phyloP scores from a whole-genome alignment of 2,888 invertebrate species.

The Orthonevra nobilis region DNA sequence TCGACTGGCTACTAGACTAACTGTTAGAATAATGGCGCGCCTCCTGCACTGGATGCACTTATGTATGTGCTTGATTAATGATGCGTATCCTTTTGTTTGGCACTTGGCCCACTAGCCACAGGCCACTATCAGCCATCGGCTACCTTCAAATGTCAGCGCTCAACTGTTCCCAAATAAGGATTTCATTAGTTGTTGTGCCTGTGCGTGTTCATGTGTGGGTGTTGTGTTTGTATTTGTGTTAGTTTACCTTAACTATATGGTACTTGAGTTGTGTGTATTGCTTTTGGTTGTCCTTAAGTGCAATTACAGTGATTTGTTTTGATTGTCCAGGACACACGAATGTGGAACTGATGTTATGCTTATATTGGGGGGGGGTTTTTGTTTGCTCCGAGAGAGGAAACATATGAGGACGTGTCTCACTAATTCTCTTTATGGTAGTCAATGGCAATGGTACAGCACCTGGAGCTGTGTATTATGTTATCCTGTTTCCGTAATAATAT shows the following conservation, averaged over 20 bases:
- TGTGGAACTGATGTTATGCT: slow-evolving; percentile 2
- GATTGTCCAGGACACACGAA: slow-evolving; percentile 41
- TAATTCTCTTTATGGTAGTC: slow-evolving; percentile 67
- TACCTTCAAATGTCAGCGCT: too few species aligned
- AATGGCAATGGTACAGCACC: slow-evolving; percentile 54
- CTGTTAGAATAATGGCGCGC: slow-evolving; percentile 31
- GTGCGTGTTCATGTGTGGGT: not conserved
- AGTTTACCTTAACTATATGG: not conserved
- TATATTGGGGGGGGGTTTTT: slow-evolving; percentile 20
- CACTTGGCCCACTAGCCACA: slow-evolving; percentile 18
- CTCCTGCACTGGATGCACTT: slow-evolving; percentile 56
- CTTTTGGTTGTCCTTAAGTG: slow-evolving; percentile 44
- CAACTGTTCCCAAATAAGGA: slow-evolving; percentile 39
- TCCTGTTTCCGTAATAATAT: slow-evolving; percentile 49
- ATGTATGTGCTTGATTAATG: slow-evolving; percentile 65
- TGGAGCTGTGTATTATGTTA: slow-evolving; percentile 45
- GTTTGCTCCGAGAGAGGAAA: slow-evolving; percentile 60
- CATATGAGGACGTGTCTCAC: slow-evolving; percentile 60
- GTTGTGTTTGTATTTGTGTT: too few species aligned
- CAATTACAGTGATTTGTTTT: slow-evolving; percentile 70
- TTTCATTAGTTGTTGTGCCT: slow-evolving; percentile 45
- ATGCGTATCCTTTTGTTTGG: slow-evolving; percentile 61
- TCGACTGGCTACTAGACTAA: too few species aligned
- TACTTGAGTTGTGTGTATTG: not conserved
- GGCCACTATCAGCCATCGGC: not conserved